A percentile compares a stretch with the other conserved stretches of the same genome.
phyloP scores from a whole-genome alignment of 2,888 invertebrate genomes.

The Proisotoma minuta region DNA sequence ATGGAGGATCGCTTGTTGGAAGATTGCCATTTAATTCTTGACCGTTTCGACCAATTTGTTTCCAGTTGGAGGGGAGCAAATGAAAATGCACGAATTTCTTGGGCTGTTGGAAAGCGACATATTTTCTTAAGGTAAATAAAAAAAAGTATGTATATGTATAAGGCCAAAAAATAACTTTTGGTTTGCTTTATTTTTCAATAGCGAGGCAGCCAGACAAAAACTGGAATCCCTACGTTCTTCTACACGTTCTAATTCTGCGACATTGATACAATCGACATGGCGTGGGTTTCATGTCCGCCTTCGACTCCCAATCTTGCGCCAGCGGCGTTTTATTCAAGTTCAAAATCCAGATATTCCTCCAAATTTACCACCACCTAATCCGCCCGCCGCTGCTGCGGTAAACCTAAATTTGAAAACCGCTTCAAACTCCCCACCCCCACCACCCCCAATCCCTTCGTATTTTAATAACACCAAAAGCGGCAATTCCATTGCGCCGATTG shows the following conservation, averaged over 20 bases:
- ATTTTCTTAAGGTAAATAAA: constrained; percentile 66
- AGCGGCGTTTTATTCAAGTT: constrained; percentile 16
- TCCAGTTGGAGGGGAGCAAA: constrained; percentile 31
- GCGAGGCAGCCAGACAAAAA: constrained; percentile 87
- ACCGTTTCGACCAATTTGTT: constrained; percentile 62
- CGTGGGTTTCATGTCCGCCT: constrained; percentile 61
- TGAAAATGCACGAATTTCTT: constrained; percentile 64
- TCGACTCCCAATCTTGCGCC: constrained; percentile 32
- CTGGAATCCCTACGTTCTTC: constrained; percentile 75
- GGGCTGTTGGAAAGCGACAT: constrained; percentile 88
- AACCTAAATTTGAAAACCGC: not conserved
- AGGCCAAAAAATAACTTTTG: not conserved
- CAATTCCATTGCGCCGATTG: not conserved
- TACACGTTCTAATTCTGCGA: constrained; percentile 72
- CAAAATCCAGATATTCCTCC: constrained; percentile 25
- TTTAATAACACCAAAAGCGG: not conserved
- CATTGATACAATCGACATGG: constrained; percentile 78
- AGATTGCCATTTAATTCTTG: constrained; percentile 70
- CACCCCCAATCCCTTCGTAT: not conserved
- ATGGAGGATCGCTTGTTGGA: constrained; percentile 57
- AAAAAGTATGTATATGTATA: not conserved
- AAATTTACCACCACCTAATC: constrained; percentile 9
- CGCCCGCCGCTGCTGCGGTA: not conserved
- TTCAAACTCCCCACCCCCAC: not conserved
- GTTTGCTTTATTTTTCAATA: constrained; percentile 53